Evolutionary conservation across 2,888 invertebrate species (phyloP).

Genomic region (Mantis religiosa): DNA sequence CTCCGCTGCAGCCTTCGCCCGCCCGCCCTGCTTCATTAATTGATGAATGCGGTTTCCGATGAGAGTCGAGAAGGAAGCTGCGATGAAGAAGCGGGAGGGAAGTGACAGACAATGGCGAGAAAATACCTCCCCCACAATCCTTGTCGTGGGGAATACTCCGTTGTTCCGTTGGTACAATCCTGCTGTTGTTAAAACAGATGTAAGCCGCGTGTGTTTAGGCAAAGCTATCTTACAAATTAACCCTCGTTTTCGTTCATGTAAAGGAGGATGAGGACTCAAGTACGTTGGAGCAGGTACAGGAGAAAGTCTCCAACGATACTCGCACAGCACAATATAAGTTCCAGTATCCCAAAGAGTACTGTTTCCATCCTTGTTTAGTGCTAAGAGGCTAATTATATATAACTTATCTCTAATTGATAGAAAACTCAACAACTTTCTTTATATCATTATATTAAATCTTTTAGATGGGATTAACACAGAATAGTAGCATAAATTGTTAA

Average conservation of each 20-base stretch:
- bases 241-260: not conserved
- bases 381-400: too few species aligned
- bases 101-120: not conserved
- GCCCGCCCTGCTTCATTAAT: slow-evolving; percentile 4
- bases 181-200: not conserved
- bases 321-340: too few species aligned
- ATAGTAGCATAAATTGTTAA: too few species aligned
- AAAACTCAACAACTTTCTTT: too few species aligned
- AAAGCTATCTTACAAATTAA: not conserved
- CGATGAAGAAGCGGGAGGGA: not conserved
- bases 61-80: not conserved
- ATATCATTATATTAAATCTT: too few species aligned
- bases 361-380: too few species aligned
- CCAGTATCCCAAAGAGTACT: too few species aligned
- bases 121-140: not conserved
- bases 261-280: not conserved
- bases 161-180: not conserved
- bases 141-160: not conserved
- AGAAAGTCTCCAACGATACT: too few species aligned
- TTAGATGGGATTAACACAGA: too few species aligned
- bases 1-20: not conserved
- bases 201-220: not conserved
- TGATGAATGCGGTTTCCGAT: slow-evolving; percentile 23
- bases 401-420: too few species aligned
- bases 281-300: too few species aligned